Evolutionary conservation across 2,888 invertebrate genomes (phyloP).

Genomic region (Plebejus argus): DNA sequence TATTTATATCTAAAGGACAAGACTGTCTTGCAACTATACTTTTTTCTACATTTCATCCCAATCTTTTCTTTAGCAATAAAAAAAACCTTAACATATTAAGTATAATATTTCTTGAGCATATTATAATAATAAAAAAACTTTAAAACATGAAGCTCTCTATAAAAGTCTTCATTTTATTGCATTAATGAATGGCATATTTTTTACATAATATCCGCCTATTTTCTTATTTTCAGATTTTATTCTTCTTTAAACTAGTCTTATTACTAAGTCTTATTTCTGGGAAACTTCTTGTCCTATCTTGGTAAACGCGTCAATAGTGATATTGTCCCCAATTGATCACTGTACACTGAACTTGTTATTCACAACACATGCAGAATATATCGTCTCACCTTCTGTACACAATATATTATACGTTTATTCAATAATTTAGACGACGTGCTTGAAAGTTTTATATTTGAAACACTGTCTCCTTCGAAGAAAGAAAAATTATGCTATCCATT

Average conservation of each 20-base stretch:
- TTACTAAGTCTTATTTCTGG: background rate
- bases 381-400: background rate
- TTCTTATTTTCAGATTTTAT: background rate
- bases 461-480: background rate
- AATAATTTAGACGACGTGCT: background rate
- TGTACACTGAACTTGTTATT: background rate
- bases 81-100: background rate
- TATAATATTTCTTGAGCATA: too few species aligned
- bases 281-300: background rate
- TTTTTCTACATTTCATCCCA: background rate
- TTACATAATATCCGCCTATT: too few species aligned
- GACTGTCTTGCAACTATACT: background rate
- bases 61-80: background rate
- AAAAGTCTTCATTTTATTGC: too few species aligned
- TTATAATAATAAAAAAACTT: too few species aligned
- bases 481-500: background rate
- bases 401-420: background rate
- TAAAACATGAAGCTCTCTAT: too few species aligned
- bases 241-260: background rate
- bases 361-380: background rate
- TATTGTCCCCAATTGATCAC: background rate
- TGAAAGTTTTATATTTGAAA: background rate
- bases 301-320: background rate
- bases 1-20: too few species aligned
- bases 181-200: too few species aligned